Base-by-base conservation (phyloP, 2,113 vertebrate species). In the Arothron firmamentum region DNA sequence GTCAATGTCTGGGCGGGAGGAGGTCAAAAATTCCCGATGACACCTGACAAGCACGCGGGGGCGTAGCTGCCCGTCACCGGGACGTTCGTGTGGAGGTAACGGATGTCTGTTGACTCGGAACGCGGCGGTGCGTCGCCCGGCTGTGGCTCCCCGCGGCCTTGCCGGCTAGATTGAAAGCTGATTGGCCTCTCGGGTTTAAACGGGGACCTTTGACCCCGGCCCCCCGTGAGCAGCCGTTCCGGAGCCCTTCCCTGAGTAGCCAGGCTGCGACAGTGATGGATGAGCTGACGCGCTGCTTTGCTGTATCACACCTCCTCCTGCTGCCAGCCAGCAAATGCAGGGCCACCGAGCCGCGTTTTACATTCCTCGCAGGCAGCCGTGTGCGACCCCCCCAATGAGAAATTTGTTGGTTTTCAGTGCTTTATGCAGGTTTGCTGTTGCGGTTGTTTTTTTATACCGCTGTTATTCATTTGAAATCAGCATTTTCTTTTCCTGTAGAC, bases 241-340 rank as follows among this genome's bases (percentile, higher is more conserved):
- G 64, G 70, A 77, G 63, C 70, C 38, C 59, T 60, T 74, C 63
- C 65, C 59, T 46, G 58, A 63, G 49, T 74, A 74, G 69, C 60
- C 52, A 63, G 75, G 52, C 74, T 72, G 74, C 50, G 15, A 82
- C 86, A 81, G 66, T 87, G 88, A 89, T 86, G 78, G 79, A 88
- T 87, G 85, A 74, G 60, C 62, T 68, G 56, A 66, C 70, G 70
- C 51, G 12, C 43, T 15, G 50, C 48, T 60, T 34, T 70, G 76
- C 72, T 77, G 79, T 67, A 71, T 21, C 70, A 67, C 77, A 62
- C 75, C 72, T 72, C 66, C 66, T 74, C 53, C 68, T 54, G 21
- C 71, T 55, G n/a, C 19, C 56, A 49, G 34, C 63, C 70, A 52
- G 34, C 46, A 21, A 60, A 77, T 17, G 53, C 57, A 57, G 52